Evolutionary conservation across 2,113 vertebrate genomes (phyloP).

Genomic region (Tapirus terrestris): DNA sequence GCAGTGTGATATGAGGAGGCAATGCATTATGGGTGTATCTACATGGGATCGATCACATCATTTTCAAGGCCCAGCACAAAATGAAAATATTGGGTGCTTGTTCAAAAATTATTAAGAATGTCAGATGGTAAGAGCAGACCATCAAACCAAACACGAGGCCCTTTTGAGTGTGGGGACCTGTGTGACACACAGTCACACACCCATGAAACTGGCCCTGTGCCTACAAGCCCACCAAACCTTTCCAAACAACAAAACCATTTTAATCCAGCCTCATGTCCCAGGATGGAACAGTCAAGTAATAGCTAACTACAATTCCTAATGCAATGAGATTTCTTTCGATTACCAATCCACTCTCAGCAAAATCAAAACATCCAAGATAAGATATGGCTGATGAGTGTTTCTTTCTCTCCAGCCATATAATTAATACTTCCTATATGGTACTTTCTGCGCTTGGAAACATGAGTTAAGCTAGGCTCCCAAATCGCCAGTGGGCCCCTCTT

Average conservation of each 20-base stretch:
- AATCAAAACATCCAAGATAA: background rate
- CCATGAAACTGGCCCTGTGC: background rate
- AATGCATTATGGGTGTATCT: background rate
- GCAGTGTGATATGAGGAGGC: background rate
- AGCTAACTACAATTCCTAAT: background rate
- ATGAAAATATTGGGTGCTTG: background rate
- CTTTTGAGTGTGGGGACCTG: background rate
- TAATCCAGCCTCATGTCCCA: background rate
- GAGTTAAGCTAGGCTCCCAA: background rate
- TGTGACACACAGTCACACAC: background rate
- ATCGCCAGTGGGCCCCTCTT: background rate
- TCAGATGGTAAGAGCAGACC: background rate
- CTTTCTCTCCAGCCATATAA: background rate
- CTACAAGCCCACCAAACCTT: background rate
- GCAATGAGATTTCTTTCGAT: background rate
- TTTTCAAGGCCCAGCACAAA: background rate
- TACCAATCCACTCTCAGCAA: constrained; percentile 23
- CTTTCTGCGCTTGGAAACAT: constrained; percentile 5
- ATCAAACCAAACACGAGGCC: background rate
- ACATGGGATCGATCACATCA: background rate
- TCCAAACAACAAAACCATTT: background rate
- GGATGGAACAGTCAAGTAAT: background rate
- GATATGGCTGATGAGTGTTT: background rate
- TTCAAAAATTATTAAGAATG: background rate
- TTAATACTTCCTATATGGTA: constrained; percentile 30